Evolutionary conservation across 2,113 vertebrate genomes (phyloP), one percentile per base, ranked within the genome.

Genomic region (Amblyornis subalaris): DNA sequence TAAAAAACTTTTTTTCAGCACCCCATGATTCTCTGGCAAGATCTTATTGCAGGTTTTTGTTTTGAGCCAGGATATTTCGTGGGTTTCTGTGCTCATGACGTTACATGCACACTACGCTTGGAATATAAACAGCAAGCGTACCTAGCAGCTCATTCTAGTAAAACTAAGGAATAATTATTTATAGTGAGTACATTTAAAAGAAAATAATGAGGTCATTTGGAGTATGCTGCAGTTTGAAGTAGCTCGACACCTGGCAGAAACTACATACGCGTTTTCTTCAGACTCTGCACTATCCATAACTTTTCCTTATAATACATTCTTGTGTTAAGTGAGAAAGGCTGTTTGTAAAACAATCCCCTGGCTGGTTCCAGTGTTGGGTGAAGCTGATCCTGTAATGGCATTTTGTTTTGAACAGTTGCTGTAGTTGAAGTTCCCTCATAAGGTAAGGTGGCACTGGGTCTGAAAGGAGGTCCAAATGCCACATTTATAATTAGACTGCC

Each of bases 401-500:
- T 99, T 99, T 99, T 99, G 98, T 99, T 98, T 98, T 98, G 98
- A 98, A 98, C 99, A 99, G 98, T 99, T 99, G 98, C 98, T 98
- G 98, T 98, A 97, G 97, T 98, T 98, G 97, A 98, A 98, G 98
- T 99, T 98, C 98, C 99, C 99, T 99, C 99, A 99, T 99, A 99
- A 99, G 99, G 99, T 99, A 99, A 99, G 98, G 98, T 98, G 98
- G 98, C 98, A 98, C 98, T 98, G 98, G 98, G 98, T 98, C 98
- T 98, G 98, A 98, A 98, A 98, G 96, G 98, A 98, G 98, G 98
- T 98, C 98, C 98, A 99, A 99, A 99, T 99, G 99, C 98, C 98
- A 99, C 99, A 99, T 99, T 98, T 99, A 99, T 99, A 99, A 99
- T 99, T 99, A 99, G 99, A 99, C 98, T 99, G 99, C 98, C 98